Percentiles rank a stretch among this genome's conserved stretches.
Conservation (phyloP, 2,888 invertebrate species). For the Rhorus exstirpatorius region DNA sequence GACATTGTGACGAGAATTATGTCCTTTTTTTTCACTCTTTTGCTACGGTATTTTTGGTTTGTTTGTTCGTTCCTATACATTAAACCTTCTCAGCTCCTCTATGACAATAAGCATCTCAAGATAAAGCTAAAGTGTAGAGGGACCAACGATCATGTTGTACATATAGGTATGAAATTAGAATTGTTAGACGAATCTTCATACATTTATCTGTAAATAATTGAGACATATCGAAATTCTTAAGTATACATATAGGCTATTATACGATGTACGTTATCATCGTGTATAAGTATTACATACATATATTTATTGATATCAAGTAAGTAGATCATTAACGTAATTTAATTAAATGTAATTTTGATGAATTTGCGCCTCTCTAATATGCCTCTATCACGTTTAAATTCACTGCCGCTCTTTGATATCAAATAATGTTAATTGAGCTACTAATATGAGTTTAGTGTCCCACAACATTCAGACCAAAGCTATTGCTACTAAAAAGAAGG, state of each 20-base stretch:
- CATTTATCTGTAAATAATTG: constrained; percentile 34
- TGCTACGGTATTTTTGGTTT: constrained; percentile 50
- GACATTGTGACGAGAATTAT: constrained; percentile 50
- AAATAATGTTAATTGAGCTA: constrained; percentile 25
- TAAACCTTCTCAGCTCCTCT: constrained; percentile 81
- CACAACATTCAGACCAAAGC: too few relatives aligned
- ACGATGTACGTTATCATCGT: constrained; percentile 25
- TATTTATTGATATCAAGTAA: constrained; percentile 61
- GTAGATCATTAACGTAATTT: constrained; percentile 46
- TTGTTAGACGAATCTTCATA: constrained; percentile 84
- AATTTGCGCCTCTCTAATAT: constrained; percentile 40
- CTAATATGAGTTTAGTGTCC: constrained; percentile 36
- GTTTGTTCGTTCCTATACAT: constrained; percentile 60
- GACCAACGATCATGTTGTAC: constrained; percentile 83
- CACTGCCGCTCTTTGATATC: neutral
- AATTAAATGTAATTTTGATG: constrained; percentile 25
- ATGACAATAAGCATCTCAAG: constrained; percentile 84
- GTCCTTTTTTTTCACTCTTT: constrained; percentile 50
- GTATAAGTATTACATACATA: constrained; percentile 34
- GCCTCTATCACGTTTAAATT: constrained; percentile 46
- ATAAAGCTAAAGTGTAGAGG: constrained; percentile 86
- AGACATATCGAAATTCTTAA: constrained; percentile 16
- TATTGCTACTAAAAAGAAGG: too few relatives aligned
- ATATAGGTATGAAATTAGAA: constrained; percentile 81
- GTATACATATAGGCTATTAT: constrained; percentile 9